Evolutionary conservation across 2,113 vertebrate genomes (phyloP).

Genomic region (Pangasianodon gigas): DNA sequence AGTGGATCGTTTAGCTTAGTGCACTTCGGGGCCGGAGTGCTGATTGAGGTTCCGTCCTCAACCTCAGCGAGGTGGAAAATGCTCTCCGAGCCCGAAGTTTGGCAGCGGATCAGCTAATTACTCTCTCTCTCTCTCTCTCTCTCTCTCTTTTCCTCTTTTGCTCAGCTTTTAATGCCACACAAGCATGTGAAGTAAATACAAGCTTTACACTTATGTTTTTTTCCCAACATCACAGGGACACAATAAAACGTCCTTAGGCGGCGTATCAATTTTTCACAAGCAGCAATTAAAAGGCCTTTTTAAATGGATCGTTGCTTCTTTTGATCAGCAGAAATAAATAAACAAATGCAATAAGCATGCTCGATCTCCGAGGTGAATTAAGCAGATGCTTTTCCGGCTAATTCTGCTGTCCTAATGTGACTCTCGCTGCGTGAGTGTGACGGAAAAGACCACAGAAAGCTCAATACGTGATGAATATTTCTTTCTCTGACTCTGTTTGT

Average conservation of each 20-base stretch:
- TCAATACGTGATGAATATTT: constrained; percentile 39
- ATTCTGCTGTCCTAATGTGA: constrained; percentile 24
- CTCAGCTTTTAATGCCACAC: constrained; percentile 43
- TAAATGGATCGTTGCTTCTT: constrained; percentile 57
- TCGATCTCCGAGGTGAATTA: constrained; percentile 51
- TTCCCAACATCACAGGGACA: constrained; percentile 62
- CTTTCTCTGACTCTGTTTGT: constrained; percentile 32
- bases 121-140: constrained; percentile 21
- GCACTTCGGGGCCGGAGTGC: constrained; percentile 19
- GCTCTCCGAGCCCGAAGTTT: constrained; percentile 31
- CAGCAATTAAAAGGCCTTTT: constrained; percentile 71
- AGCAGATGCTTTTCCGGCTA: constrained; percentile 33
- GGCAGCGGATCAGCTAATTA: constrained; percentile 44
- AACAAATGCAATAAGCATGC: constrained; percentile 43
- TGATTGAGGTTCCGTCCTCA: constrained; percentile 37
- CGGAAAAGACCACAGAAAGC: constrained; percentile 18
- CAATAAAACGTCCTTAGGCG: constrained; percentile 70
- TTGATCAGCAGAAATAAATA: constrained; percentile 68
- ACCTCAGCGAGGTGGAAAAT: constrained; percentile 37
- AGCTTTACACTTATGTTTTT: constrained; percentile 57
- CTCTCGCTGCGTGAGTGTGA: constrained; percentile 31
- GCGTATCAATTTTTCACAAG: constrained; percentile 71
- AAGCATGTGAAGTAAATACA: constrained; percentile 70
- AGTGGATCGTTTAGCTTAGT: constrained; percentile 23
- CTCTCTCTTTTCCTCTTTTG: background rate